phyloP scores from a whole-genome alignment of 2,888 invertebrate genomes.

The Lydus trimaculatus region DNA sequence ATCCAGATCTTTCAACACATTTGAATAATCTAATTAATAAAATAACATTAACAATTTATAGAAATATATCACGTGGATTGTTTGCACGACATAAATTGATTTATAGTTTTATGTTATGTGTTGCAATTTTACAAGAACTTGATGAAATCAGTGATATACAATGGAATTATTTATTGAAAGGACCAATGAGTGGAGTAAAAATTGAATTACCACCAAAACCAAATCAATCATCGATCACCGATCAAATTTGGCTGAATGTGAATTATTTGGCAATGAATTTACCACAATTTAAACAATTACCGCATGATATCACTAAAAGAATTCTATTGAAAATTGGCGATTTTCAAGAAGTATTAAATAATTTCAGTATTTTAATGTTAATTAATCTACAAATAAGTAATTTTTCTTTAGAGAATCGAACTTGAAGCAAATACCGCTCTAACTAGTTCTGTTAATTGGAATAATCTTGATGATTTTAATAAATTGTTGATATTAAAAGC shows the following conservation, averaged over 20 bases:
- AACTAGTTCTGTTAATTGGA: conserved; percentile 64
- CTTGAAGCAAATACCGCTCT: conserved; percentile 55
- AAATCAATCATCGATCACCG: conserved; percentile 66
- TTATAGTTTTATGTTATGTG: conserved; percentile 84
- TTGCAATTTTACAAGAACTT: conserved; percentile 75
- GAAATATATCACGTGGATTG: conserved; percentile 87
- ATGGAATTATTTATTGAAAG: conserved; percentile 83
- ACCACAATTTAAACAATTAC: conserved; percentile 63
- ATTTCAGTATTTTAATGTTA: background rate
- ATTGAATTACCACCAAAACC: conserved; percentile 66
- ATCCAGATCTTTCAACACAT: conserved; percentile 70
- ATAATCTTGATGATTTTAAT: conserved; percentile 74
- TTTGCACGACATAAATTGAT: conserved; percentile 92
- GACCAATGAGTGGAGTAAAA: conserved; percentile 66
- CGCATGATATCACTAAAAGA: conserved; percentile 63
- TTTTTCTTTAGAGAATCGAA: conserved; percentile 66
- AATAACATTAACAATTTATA: conserved; percentile 83
- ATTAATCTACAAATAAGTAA: background rate
- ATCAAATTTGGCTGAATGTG: conserved; percentile 73
- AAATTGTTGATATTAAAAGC: conserved; percentile 82
- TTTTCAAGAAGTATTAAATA: conserved; percentile 64
- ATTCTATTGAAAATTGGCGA: conserved; percentile 69
- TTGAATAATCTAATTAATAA: conserved; percentile 75
- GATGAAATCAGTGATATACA: conserved; percentile 68
- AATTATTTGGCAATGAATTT: conserved; percentile 65